Evolutionary conservation across 2,797 vertebrate species (phyloP), one percentile per base, ranked within the genome.

Genomic region (Crax fasciolata): DNA sequence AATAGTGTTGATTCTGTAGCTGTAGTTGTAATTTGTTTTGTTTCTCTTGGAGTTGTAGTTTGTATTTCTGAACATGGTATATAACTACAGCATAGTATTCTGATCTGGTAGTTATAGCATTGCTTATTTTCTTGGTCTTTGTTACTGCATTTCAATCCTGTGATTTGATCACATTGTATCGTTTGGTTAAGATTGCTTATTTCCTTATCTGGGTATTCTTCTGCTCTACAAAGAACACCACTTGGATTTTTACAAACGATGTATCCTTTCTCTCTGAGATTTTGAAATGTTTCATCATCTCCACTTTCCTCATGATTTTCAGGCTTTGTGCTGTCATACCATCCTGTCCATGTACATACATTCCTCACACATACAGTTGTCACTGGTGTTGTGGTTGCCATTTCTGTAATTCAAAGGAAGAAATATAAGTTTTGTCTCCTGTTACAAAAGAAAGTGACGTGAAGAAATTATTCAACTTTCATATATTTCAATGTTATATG

Each of bases 71-170:
- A 44, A 10, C 98, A 98, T 16, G 98, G 91, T 44, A 38, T 5
- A 0, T 93, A 96, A 1, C 20, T 79, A 11, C 98, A 98, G 57
- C 98, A 98, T 6, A 55, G 84, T 18, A 98, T 27, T n/a, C 96
- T 96, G 13, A 98, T 78, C 80, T 98, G 90, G 1, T 98, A 98
- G 55, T 98, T 97, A 24, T 95, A 66, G 66, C 98, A 98, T 1
- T 75, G 39, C 0, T 61, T 70, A 8, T 94, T 74, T 10, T 8
- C 25, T 70, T 98, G 98, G 41, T 98, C 95, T 1, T 46, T 14
- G 57, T 98, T 98, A 7, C 95, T 62, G 66, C 98, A 98, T 4
- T 66, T 84, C n/a, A 98, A 82, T 15, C 98, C 98, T 13, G 0
- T 17, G 3, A 3, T 85, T 11, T 4, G 28, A 43, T n/a, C 90